Base-by-base conservation (phyloP, 2,888 invertebrate species). In the Erannis defoliaria region DNA sequence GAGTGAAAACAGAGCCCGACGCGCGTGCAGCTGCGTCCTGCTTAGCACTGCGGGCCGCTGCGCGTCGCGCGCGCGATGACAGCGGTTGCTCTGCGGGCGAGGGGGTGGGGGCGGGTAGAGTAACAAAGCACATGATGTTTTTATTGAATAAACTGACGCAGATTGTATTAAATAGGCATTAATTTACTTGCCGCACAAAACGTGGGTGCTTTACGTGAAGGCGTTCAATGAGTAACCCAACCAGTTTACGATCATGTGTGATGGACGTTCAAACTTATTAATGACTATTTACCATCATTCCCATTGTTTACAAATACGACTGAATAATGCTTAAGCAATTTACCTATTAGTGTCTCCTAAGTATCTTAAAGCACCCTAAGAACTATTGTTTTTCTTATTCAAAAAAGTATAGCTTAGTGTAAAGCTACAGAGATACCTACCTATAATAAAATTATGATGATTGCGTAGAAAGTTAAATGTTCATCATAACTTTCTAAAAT, bases 161-260 rank as follows among this genome's bases (percentile, higher is more conserved):
- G 46, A 46, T 33, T 33, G 45, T 40, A 55, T 35, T 29, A 57
- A 53, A 66, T 64, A 66, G 64, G 60, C 62, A 68, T 67, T 58
- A 45, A 48, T 63, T 23, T 40, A 46, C 40, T 42, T 35, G 58
- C 55, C 43, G 14, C 29, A 42, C 10, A 37, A 19, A 40, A 43
- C 67, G 88, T 90, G 81, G 89, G 89, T 76, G 82, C 21, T 33
- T 76, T 21, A 58, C 43, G 66, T 66, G 85, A 76, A 81, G 88
- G 86, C 84, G 85, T 74, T 76, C 76, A 76, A 81, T 80, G 78
- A 80, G 72, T 72, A 77, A 79, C 71, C 67, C 65, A 81, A 81
- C 84, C 70, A 72, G 83, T 81, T 76, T 69, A 74, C 76, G 71
- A 68, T 64, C 64, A 61, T 62, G 65, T 60, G 66, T 70, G 69